Evolutionary conservation across 2,888 invertebrate species (phyloP), one percentile per base, ranked within the genome.

Genomic region (Chydorus sphaericus): DNA sequence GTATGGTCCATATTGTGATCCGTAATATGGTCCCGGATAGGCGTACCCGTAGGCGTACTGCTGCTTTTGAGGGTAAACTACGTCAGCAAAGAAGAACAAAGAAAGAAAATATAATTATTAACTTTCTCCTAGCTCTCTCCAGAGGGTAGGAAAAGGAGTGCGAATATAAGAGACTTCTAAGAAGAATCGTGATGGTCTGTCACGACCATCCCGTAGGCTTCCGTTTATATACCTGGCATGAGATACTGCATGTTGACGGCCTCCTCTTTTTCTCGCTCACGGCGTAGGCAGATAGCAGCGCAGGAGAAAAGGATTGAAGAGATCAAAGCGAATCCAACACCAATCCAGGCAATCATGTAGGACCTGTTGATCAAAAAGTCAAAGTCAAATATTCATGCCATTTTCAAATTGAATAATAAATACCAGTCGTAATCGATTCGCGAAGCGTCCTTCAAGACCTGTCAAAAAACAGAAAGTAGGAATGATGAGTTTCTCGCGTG

Each of bases 181-280:
- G 54, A n/a, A n/a, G n/a, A n/a, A 10, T 44, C 26, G 26, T 20
- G 44, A 44, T 44, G 23, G 1, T 1, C 11, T 26, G 26, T 10
- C 44, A 23, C 8, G 11, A 26, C 20, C 26, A 5, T 8, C 14
- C 14, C 8, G 8, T 26, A 10, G 33, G 33, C 33, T 8, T 33
- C 14, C 33, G 33, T 10, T n/a, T 33, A 33, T 74, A 76, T 82
- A 90, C 90, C 90, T 76, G 91, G 91, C 91, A 91, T 91, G 75
- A 92, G 80, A 75, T 92, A 92, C 80, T 92, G 92, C 85, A 92
- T 87, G 78, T 92, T 92, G 77, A 91, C 82, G 73, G 90, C 89
- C 75, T 92, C 90, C 73, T 92, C 92, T 72, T 86, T 81, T 75
- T 90, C 90, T 69, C 88, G 80, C 76, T 92, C 92, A 72, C 85